Evolutionary conservation across 2,113 vertebrate genomes (phyloP).

Genomic region (Beaufortia kweichowensis): DNA sequence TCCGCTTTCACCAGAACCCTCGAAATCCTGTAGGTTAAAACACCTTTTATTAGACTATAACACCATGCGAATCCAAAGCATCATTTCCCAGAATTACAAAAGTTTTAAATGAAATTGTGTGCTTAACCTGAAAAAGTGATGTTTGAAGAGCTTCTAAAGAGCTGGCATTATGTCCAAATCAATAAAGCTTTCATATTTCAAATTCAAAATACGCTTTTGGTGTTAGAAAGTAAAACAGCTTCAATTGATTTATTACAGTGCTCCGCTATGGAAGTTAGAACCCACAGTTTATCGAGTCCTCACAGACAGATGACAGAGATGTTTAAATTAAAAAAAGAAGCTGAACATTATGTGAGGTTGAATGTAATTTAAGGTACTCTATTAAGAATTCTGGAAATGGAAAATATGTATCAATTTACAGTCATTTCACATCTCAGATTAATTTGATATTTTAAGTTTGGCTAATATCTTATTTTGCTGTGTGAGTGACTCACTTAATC

Average conservation of each 20-base stretch:
- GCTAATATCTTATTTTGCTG: not conserved
- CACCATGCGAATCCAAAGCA: not conserved
- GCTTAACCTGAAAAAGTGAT: not conserved
- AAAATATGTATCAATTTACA: not conserved
- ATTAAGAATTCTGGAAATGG: not conserved
- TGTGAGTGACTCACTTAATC: not conserved
- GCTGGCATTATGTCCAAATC: not conserved
- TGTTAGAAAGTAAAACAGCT: too few species aligned
- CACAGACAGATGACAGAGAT: too few species aligned
- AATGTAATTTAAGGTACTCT: not conserved
- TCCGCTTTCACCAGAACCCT: conserved; percentile 80
- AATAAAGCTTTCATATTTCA: not conserved
- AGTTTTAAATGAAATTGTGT: not conserved
- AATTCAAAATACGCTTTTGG: not conserved
- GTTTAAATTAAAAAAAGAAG: too few species aligned
- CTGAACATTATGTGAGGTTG: not conserved
- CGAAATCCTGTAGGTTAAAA: conserved; percentile 76
- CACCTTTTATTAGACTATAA: not conserved
- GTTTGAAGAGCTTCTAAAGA: not conserved
- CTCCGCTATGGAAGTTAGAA: too few species aligned
- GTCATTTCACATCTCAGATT: not conserved
- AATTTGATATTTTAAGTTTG: not conserved
- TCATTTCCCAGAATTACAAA: not conserved
- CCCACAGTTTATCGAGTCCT: too few species aligned
- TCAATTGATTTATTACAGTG: too few species aligned